These are phyloP conservation scores for Eulithis testata DNA, from an alignment of 2,888 invertebrate species.

Conservation along the genomic window DNA sequence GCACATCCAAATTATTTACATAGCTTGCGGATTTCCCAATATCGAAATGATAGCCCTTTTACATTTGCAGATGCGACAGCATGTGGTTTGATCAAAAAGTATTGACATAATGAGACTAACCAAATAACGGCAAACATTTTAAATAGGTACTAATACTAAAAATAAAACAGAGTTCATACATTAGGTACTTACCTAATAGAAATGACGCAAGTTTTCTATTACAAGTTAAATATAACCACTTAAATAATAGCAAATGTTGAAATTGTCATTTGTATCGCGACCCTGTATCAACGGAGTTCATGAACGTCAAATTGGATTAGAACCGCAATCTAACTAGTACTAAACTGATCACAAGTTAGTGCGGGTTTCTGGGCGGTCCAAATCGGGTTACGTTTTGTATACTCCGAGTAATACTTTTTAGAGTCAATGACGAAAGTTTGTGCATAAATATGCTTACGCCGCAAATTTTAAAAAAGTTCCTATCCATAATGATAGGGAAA, in stretches of 20 bases:
- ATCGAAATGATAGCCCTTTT: slow-evolving; percentile 9
- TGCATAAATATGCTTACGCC: too few species aligned
- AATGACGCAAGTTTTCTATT: background rate
- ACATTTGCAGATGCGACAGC: slow-evolving; percentile 7
- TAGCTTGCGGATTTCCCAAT: slow-evolving; percentile 16
- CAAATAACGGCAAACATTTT: too few species aligned
- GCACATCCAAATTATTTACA: slow-evolving; percentile 29
- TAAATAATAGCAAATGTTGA: slow-evolving; percentile 37
- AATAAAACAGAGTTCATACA: too few species aligned
- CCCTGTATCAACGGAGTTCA: slow-evolving; percentile 57
- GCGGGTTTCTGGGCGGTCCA: slow-evolving; percentile 39
- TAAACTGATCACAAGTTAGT: slow-evolving; percentile 57
- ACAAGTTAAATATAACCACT: background rate
- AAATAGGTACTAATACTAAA: too few species aligned
- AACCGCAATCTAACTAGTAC: slow-evolving; percentile 60
- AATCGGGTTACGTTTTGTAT: slow-evolving; percentile 15
- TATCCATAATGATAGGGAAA: too few species aligned
- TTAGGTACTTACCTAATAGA: too few species aligned
- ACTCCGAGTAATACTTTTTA: background rate
- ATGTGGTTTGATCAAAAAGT: slow-evolving; percentile 20
- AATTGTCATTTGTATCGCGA: slow-evolving; percentile 45
- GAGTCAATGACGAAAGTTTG: background rate
- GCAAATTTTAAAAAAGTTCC: background rate
- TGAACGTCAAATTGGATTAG: slow-evolving; percentile 62
- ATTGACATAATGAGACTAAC: slow-evolving; percentile 4